Percentiles rank a stretch among this genome's conserved stretches.
Evolutionary conservation across 2,113 vertebrate species (phyloP).

Genomic region (Isurus oxyrinchus): DNA sequence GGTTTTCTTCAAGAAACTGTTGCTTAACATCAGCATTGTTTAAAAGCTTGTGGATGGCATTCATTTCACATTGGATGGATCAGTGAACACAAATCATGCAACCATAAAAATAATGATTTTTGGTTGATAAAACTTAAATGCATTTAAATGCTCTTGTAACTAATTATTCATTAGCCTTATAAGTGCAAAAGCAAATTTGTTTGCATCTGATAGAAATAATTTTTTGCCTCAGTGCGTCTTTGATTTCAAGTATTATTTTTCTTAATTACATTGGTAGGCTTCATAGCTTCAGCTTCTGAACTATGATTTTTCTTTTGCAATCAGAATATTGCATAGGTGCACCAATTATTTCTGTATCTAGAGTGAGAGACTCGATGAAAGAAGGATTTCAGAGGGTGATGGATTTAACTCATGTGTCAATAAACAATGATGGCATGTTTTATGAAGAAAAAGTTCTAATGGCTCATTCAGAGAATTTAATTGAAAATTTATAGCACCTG

Average conservation of each 20-base stretch:
- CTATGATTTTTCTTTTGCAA: not conserved
- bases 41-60: not conserved
- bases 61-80: constrained; percentile 7
- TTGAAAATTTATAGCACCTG: not conserved
- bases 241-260: constrained; percentile 13
- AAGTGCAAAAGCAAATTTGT: not conserved
- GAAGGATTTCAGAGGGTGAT: not conserved
- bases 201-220: not conserved
- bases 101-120: not conserved
- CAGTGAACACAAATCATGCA: not conserved
- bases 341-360: not conserved
- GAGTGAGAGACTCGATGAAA: not conserved
- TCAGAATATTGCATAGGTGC: not conserved
- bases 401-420: not conserved
- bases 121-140: not conserved
- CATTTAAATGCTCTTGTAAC: constrained; percentile 5
- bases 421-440: not conserved
- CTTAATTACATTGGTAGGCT: constrained; percentile 10
- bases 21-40: not conserved
- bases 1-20: not conserved
- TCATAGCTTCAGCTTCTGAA: not conserved
- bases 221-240: not conserved
- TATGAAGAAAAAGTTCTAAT: not conserved
- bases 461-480: not conserved
- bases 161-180: not conserved